Percentiles rank a stretch among this genome's conserved stretches.
Evolutionary conservation across 30 jellyfish, hydroid and myxozoan species (phyloP).

Genomic region (Aurelia sp.): DNA sequence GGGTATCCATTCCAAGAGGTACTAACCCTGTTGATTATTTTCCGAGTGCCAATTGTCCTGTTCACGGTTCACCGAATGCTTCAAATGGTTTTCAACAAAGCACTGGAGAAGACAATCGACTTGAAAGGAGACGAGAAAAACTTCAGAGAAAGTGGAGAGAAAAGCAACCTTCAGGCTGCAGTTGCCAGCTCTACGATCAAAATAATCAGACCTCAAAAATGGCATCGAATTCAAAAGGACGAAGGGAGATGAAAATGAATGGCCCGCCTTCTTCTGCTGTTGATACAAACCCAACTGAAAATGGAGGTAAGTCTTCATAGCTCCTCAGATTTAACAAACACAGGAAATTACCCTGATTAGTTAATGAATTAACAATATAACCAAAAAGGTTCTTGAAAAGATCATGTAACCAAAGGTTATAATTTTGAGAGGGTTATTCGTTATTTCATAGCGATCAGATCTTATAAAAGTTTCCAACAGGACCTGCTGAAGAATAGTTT

Average conservation of each 20-base stretch:
- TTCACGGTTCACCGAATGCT: conserved; percentile 77
- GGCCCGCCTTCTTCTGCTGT: conserved; percentile 31
- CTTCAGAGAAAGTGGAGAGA: conserved; percentile 83
- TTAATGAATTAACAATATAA: too few relatives aligned
- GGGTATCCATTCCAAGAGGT: neutral
- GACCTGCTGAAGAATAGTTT: too few relatives aligned
- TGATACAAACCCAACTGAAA: conserved; percentile 17
- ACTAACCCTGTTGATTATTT: neutral
- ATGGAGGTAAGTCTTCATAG: conserved; percentile 24
- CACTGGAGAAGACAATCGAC: conserved; percentile 50
- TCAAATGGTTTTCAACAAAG: conserved; percentile 38
- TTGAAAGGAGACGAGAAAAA: conserved; percentile 87
- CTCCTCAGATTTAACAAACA: neutral
- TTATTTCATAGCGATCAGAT: too few relatives aligned
- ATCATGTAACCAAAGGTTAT: too few relatives aligned
- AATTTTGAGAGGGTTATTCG: too few relatives aligned
- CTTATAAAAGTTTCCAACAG: too few relatives aligned
- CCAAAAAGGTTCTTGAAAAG: too few relatives aligned
- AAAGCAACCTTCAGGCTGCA: conserved; percentile 52
- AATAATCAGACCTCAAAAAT: conserved; percentile 11
- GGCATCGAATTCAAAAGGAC: conserved; percentile 19
- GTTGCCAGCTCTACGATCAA: conserved; percentile 24
- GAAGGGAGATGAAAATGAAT: conserved; percentile 64
- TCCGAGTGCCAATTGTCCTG: conserved; percentile 85
- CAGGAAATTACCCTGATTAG: too few relatives aligned